Percentiles rank a stretch among this genome's conserved stretches.
These are phyloP conservation scores for Nesidiocoris tenuis DNA, from an alignment of 2,888 invertebrate species.

Conservation along the genomic window DNA sequence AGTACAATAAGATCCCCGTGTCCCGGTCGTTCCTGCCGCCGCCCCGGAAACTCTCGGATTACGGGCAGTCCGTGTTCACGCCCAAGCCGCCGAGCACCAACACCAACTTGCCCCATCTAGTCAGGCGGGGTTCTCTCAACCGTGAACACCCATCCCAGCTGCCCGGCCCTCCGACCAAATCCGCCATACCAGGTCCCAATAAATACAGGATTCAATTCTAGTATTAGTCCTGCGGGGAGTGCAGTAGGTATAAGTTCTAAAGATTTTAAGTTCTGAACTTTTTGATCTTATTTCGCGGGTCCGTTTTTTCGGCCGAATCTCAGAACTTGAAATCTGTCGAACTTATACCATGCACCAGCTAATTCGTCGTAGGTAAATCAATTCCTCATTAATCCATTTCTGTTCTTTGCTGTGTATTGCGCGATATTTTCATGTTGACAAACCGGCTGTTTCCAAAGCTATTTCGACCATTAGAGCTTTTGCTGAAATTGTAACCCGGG, in stretches of 20 bases:
- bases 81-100: constrained; percentile 42
- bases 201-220: constrained; percentile 75
- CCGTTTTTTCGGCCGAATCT: not conserved
- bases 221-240: not conserved
- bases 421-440: too few relatives aligned
- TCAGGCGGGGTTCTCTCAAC: constrained; percentile 51
- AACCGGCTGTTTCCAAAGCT: too few relatives aligned
- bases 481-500: too few relatives aligned
- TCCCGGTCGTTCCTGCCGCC: constrained; percentile 53
- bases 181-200: constrained; percentile 59
- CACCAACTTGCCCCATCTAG: constrained; percentile 49
- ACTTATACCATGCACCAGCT: too few relatives aligned
- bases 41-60: constrained; percentile 61
- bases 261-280: not conserved
- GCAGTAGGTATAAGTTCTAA: too few relatives aligned
- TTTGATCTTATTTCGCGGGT: not conserved
- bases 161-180: constrained; percentile 50
- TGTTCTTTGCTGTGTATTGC: too few relatives aligned
- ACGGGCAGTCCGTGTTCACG: constrained; percentile 54
- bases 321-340: too few relatives aligned
- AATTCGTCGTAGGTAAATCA: too few relatives aligned
- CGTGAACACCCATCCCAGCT: constrained; percentile 48
- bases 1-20: constrained; percentile 29
- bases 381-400: too few relatives aligned
- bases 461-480: too few relatives aligned